Evolutionary conservation across 2,113 vertebrate genomes (phyloP).

Genomic region (Cairina moschata): DNA sequence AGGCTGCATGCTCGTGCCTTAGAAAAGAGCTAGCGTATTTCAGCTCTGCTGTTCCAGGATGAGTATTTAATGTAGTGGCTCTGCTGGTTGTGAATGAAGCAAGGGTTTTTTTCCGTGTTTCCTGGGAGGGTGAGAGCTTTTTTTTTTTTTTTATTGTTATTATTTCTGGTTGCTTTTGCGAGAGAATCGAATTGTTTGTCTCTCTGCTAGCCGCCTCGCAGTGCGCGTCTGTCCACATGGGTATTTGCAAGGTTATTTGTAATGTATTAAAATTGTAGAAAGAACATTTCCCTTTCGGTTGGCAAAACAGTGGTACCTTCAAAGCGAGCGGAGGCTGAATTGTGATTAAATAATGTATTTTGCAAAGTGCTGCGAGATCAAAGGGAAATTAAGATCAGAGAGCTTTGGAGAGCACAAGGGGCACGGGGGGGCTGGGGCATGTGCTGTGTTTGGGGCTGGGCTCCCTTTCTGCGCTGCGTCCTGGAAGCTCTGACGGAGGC

Average conservation of each 20-base stretch:
- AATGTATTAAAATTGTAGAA: not conserved
- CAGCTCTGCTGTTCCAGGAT: not conserved
- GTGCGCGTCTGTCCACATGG: not conserved
- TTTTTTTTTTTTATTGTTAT: not conserved
- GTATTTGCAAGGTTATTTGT: slow-evolving; percentile 30
- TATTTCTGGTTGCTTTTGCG: not conserved
- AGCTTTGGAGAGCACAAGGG: not conserved
- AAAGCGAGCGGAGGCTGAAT: not conserved
- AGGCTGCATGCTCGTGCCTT: not conserved
- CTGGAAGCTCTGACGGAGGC: not conserved
- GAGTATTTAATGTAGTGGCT: not conserved
- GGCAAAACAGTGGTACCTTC: not conserved
- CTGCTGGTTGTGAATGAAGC: not conserved
- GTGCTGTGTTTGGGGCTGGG: not conserved
- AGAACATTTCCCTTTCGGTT: not conserved
- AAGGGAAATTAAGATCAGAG: not conserved
- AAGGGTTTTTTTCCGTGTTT: not conserved
- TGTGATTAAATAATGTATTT: not conserved
- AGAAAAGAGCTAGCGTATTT: accelerated
- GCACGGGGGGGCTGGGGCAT: not conserved
- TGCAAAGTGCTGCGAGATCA: not conserved
- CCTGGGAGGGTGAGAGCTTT: not conserved
- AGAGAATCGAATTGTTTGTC: not conserved
- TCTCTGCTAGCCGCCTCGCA: accelerated
- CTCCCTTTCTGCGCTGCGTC: not conserved